These are phyloP conservation scores for Erebia palarica DNA, from an alignment of 2,888 invertebrate species.

Conservation along the genomic window DNA sequence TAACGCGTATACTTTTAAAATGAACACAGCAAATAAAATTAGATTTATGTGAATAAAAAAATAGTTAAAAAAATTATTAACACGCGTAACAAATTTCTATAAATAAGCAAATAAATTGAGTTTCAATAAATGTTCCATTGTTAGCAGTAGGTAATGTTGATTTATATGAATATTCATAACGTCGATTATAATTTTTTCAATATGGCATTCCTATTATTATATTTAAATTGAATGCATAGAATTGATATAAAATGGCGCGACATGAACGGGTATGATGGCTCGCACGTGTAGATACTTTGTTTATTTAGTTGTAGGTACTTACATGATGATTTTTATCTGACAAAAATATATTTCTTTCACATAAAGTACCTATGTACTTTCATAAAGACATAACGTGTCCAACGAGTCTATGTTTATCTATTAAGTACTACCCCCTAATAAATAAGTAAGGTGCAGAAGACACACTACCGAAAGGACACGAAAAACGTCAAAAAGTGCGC, in stretches of 20 bases:
- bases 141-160: constrained; percentile 69
- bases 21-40: constrained; percentile 51
- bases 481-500: too few relatives aligned
- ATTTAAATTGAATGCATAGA: constrained; percentile 35
- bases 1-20: constrained; percentile 45
- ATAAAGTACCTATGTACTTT: too few relatives aligned
- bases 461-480: too few relatives aligned
- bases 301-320: not conserved
- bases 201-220: constrained; percentile 43
- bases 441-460: too few relatives aligned
- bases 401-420: too few relatives aligned
- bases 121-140: constrained; percentile 74
- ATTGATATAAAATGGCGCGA: constrained; percentile 51
- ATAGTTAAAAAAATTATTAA: constrained; percentile 57
- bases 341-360: too few relatives aligned
- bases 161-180: constrained; percentile 81
- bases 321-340: not conserved
- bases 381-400: too few relatives aligned
- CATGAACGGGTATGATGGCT: constrained; percentile 33
- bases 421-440: too few relatives aligned
- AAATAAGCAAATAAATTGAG: constrained; percentile 80
- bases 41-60: constrained; percentile 45
- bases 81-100: constrained; percentile 79
- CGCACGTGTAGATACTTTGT: constrained; percentile 23
- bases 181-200: constrained; percentile 57